These are phyloP conservation scores for Amblyjoppa proteus DNA, from an alignment of 2,888 invertebrate species.

Conservation along the genomic window DNA sequence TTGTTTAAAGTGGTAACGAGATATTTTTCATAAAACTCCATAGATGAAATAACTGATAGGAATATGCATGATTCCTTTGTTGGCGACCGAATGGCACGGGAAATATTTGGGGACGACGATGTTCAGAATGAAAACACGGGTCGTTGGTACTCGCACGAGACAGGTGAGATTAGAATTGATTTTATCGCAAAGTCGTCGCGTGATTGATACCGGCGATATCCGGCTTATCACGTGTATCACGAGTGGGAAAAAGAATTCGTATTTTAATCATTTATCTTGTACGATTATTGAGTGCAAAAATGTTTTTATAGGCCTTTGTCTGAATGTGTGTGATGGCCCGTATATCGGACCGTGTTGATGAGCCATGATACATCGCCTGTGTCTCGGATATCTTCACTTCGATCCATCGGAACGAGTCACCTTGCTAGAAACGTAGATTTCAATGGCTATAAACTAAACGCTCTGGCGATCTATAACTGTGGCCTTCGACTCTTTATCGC, in stretches of 20 bases:
- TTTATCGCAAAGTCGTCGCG: background rate
- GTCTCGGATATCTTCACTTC: background rate
- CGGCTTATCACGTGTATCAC: background rate
- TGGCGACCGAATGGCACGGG: background rate
- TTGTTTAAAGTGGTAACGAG: background rate
- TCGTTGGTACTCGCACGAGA: slow-evolving; percentile 46
- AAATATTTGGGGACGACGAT: background rate
- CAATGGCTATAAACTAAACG: background rate
- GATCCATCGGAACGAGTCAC: no score
- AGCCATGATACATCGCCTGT: background rate
- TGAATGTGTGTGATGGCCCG: no score
- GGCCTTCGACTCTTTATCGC: no score
- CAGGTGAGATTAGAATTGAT: slow-evolving; percentile 41
- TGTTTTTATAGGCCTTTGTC: background rate
- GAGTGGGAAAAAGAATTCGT: background rate
- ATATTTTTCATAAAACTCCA: slow-evolving; percentile 15
- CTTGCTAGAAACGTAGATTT: no score
- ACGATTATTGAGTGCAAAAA: background rate
- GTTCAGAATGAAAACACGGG: background rate
- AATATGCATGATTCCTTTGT: slow-evolving; percentile 42
- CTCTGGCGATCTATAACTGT: background rate
- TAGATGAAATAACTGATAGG: slow-evolving; percentile 56
- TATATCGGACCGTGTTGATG: background rate
- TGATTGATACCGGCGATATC: background rate
- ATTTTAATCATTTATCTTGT: background rate